Conservation (phyloP, 2,888 invertebrate genomes). For the Odontomyia ornata region DNA sequence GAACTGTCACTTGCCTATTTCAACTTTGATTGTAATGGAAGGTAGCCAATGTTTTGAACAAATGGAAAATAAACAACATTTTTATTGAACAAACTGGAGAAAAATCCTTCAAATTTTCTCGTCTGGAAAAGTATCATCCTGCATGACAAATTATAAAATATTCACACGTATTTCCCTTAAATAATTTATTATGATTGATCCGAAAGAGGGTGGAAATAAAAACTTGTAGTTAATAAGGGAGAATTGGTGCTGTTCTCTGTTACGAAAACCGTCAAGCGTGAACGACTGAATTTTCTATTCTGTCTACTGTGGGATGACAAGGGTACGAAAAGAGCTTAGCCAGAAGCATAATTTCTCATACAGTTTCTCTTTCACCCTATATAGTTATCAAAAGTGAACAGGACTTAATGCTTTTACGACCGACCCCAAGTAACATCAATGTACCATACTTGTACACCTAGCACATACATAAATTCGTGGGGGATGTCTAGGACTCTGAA, state of each 20-base stretch:
- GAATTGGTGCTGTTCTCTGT: not conserved
- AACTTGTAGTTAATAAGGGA: slow-evolving; percentile 25
- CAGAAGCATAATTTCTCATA: slow-evolving; percentile 13
- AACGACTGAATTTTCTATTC: too few species aligned
- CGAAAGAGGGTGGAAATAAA: slow-evolving; percentile 9
- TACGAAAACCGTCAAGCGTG: too few species aligned
- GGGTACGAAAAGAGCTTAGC: slow-evolving; percentile 33
- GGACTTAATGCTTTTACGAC: slow-evolving; percentile 26
- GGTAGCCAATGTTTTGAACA: too few species aligned
- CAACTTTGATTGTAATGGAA: too few species aligned
- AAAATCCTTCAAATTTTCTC: too few species aligned
- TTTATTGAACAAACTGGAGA: not conserved
- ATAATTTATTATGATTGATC: slow-evolving; percentile 44
- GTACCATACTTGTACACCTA: too few species aligned
- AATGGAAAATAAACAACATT: slow-evolving; percentile 28
- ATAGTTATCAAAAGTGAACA: slow-evolving; percentile 23
- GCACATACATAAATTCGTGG: not conserved
- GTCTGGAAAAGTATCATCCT: not conserved
- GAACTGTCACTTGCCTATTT: too few species aligned
- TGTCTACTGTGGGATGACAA: not conserved
- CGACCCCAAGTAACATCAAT: too few species aligned
- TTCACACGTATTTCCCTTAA: slow-evolving; percentile 51
- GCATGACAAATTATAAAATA: slow-evolving; percentile 53
- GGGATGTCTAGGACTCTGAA: not conserved
- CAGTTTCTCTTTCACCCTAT: not conserved